Base-by-base conservation (phyloP, 2,113 vertebrate genomes). In the Mugil cephalus region DNA sequence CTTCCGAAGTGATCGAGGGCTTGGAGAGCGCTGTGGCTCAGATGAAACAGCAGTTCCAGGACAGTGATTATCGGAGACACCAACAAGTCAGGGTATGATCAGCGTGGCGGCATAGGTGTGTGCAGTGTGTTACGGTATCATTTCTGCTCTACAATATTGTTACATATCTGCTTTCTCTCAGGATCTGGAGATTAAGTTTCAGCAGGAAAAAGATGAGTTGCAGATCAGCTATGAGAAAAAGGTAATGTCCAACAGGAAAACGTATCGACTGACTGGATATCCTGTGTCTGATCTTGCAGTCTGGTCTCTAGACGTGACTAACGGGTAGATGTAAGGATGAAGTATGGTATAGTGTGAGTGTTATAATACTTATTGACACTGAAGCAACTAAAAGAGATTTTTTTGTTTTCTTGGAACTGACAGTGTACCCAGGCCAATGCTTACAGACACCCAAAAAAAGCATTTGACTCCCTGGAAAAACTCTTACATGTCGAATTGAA, bases 101-200 rank as follows among this genome's bases (percentile, higher is more conserved):
- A 21, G 13, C 5, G 12, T 6, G 9, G 9, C 47, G 7, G 18
- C 1, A 2, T 2, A 2, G 2, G 13, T 46, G 39, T 40, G 4
- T 42, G 19, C 18, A 39, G 24, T 30, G 24, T 30, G 24, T 30
- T 30, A 30, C 24, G 24, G 24, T 39, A 15, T 53, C 13, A 38
- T 77, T 36, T 56, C 3, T 2, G 24, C 24, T 30, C 24, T 30
- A 30, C 24, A 30, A 30, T 30, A 30, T 5, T n/a, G n/a, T n/a
- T 30, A 30, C 0, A 24, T 8, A 48, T 80, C 13, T 59, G 30
- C 66, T 67, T 59, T 21, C 1, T 74, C 77, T 65, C 85, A 99
- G 98, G 96, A 98, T 72, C 94, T 95, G 79, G 96, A 96, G 70
- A 83, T 80, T 54, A 95, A 90, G 46, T 89, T 94, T 87, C 94